Conservation (phyloP, 2,888 invertebrate species). For the Smittia aterrima region DNA sequence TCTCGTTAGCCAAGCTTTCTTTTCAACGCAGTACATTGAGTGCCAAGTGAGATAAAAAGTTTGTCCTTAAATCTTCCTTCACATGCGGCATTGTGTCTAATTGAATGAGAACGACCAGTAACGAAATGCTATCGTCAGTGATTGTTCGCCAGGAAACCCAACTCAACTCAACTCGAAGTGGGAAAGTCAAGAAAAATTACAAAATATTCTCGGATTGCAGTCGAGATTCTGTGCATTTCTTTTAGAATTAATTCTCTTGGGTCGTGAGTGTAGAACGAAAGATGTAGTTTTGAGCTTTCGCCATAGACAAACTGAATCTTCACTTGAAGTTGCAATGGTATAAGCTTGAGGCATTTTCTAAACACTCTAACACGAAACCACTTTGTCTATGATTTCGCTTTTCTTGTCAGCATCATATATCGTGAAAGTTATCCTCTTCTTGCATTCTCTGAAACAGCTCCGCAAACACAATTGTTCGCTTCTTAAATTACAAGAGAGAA, state of each 20-base stretch:
- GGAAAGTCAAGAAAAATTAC: background rate
- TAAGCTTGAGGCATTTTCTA: too few species aligned
- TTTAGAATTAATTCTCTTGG: background rate
- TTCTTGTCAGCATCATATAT: slow-evolving; percentile 22
- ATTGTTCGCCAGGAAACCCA: background rate
- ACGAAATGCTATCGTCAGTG: background rate
- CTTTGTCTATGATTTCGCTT: background rate
- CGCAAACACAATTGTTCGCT: slow-evolving; percentile 6
- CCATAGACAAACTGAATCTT: background rate
- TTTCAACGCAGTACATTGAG: background rate
- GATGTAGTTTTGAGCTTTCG: background rate
- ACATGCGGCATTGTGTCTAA: slow-evolving; percentile 16
- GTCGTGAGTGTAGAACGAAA: background rate
- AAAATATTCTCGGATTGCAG: background rate
- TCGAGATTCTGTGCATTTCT: slow-evolving; percentile 1
- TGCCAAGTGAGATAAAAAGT: background rate
- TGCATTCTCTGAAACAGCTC: background rate
- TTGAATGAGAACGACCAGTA: slow-evolving; percentile 5
- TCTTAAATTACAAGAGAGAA: slow-evolving; percentile 7
- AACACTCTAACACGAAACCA: background rate
- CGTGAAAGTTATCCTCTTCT: background rate
- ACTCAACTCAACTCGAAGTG: too few species aligned
- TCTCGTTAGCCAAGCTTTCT: slow-evolving; percentile 8
- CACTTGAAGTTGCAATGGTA: too few species aligned
- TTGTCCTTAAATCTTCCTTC: slow-evolving; percentile 12